A percentile compares a stretch with the other conserved stretches of the same genome.
Conservation (phyloP, 2,797 vertebrate species). For the Percopsis omiscomaycus region DNA sequence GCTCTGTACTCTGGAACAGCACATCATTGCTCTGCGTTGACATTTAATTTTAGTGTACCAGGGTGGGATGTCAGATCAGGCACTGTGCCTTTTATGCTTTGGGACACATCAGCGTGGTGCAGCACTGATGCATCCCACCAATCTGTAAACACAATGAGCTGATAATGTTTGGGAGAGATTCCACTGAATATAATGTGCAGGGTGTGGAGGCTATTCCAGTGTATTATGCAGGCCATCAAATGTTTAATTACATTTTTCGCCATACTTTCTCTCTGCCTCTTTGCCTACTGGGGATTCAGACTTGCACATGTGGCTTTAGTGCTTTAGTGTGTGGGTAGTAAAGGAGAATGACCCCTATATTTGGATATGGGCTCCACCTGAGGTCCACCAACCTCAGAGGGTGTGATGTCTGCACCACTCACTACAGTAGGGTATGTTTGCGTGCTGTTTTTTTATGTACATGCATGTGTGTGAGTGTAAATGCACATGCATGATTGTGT, state of each 20-base stretch:
- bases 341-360: too few relatives aligned
- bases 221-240: background rate
- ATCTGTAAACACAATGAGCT: conserved; percentile 11
- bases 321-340: too few relatives aligned
- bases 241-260: background rate
- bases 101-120: background rate
- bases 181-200: conserved; percentile 5
- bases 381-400: too few relatives aligned
- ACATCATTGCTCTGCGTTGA: conserved; percentile 24
- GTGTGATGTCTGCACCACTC: too few relatives aligned
- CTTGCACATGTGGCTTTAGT: too few relatives aligned
- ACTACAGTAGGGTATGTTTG: too few relatives aligned
- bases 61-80: background rate
- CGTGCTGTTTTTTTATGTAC: too few relatives aligned
- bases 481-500: background rate
- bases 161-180: conserved; percentile 1
- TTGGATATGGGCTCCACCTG: too few relatives aligned
- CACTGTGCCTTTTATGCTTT: background rate
- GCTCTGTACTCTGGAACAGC: background rate
- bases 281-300: too few relatives aligned
- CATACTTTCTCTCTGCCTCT: too few relatives aligned
- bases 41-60: conserved; percentile 13
- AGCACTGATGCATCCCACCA: conserved; percentile 3
- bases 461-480: too few relatives aligned
- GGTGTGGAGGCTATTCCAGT: background rate